A percentile compares a stretch with the other conserved stretches of the same genome.
phyloP scores from a whole-genome alignment of 2,113 vertebrate species.

The Chlorocebus sabaeus region DNA sequence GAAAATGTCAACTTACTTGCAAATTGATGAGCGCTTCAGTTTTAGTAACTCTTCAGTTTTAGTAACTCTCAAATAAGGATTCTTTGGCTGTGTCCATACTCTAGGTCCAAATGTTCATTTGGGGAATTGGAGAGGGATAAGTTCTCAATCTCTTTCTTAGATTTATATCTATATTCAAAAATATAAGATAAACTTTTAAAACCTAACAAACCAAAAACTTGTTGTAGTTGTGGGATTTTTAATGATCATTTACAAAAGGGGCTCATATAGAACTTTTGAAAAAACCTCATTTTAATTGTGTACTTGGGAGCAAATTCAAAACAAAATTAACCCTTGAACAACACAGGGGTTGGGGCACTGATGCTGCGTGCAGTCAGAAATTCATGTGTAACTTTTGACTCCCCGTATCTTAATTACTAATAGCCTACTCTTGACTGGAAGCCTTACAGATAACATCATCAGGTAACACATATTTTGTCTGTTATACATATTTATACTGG shows the following conservation, averaged over 20 bases:
- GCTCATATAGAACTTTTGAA: rapidly evolving
- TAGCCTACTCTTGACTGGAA: not conserved
- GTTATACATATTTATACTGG: not conserved
- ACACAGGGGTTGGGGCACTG: not conserved
- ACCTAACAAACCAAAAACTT: not conserved
- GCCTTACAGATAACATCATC: not conserved
- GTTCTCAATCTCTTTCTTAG: not conserved
- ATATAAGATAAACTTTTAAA: not conserved
- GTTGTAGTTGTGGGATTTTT: not conserved
- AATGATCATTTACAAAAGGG: not conserved
- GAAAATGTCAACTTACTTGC: not conserved
- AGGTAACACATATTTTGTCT: not conserved
- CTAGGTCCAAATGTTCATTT: not conserved
- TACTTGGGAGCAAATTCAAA: not conserved
- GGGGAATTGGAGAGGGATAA: not conserved
- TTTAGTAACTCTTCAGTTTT: not conserved
- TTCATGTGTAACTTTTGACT: not conserved
- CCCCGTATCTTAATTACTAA: not conserved
- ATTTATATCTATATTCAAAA: not conserved
- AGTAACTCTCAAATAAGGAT: slow-evolving; percentile 10
- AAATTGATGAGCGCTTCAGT: not conserved
- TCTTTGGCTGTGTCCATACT: not conserved
- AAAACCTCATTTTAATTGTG: not conserved
- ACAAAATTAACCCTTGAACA: not conserved
- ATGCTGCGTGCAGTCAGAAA: not conserved